Evolutionary conservation across 92 coral and sea anemone genomes (phyloP), one percentile per base, ranked within the genome.

Genomic region (Pocillopora meandrina): DNA sequence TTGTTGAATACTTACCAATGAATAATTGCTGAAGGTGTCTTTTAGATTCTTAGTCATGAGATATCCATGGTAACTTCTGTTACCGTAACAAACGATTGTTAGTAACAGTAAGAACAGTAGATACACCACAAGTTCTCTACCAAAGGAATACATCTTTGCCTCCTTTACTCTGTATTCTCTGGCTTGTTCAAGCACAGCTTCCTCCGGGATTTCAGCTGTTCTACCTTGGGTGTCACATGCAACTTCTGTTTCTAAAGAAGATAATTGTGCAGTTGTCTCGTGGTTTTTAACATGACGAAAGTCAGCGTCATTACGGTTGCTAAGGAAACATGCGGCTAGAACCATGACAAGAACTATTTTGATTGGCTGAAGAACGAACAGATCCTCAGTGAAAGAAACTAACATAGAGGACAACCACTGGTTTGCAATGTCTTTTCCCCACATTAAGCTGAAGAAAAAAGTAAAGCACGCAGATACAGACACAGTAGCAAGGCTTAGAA

Each of bases 361-460:
- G 49, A 92, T 76, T 0, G 98, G 98, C 68, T 94, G 98, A 57
- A 94, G 69, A 36, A 93, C 90, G 64, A 93, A 93, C 61, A 94
- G 65, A 66, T 94, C 98, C 71, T 94, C 89, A 2, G 93, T 83
- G 79, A 94, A 94, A 0, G 98, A 93, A 16, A 94, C 87, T 2
- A 94, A 87, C 89, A 93, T 91, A 9, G 98, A 94, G 16, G 98
- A 90, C 3, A 94, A 89, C 98, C 98, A 94, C 42, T 93, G 94
- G 34, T 94, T 92, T 4, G 96, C 83, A 49, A 92, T 84, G 17
- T 90, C 92, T 74, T 90, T 93, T 1, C 97, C 96, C 98, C 98
- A 94, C 34, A 83, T 90, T 20, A 94, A 77, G 62, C 98, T 94
- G 90, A 88, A 95, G 65, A 88, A 90, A 62, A 95, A 95, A 0